Percentiles rank a stretch among this genome's conserved stretches.
Evolutionary conservation across 2,888 invertebrate genomes (phyloP).

Genomic region (Spatulosminthurus flaviceps): DNA sequence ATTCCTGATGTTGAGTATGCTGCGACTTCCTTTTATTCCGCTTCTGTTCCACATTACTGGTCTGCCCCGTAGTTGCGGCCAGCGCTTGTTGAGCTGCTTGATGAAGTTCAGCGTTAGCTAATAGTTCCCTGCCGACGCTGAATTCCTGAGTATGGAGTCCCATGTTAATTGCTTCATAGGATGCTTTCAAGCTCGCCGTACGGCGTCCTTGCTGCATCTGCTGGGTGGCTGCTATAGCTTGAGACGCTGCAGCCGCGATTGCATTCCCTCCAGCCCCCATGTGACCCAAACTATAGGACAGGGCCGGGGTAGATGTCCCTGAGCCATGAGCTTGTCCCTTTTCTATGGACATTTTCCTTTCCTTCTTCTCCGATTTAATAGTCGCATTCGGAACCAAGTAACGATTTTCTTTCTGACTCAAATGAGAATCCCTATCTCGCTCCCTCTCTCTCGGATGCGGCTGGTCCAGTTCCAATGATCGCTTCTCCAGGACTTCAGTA

Average conservation of each 20-base stretch:
- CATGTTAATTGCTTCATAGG: conserved; percentile 82
- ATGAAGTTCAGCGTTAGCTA: conserved; percentile 65
- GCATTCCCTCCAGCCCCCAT: conserved; percentile 87
- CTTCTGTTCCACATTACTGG: conserved; percentile 58
- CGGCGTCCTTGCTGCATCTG: conserved; percentile 94
- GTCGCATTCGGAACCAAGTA: conserved; percentile 43
- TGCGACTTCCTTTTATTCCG: conserved; percentile 63
- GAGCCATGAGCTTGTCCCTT: conserved; percentile 50
- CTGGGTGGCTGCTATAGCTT: conserved; percentile 95
- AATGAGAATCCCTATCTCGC: conserved; percentile 67
- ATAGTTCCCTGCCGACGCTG: conserved; percentile 76
- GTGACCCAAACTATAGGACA: conserved; percentile 74
- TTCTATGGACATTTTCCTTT: conserved; percentile 61
- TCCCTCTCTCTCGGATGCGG: conserved; percentile 59
- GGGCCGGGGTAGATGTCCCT: conserved; percentile 49
- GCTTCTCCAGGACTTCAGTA: conserved; percentile 81
- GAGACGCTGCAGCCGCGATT: conserved; percentile 92
- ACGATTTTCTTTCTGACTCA: conserved; percentile 85
- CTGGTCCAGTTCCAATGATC: conserved; percentile 86
- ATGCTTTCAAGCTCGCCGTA: conserved; percentile 90
- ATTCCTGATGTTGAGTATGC: conserved; percentile 58
- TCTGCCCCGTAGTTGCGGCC: conserved; percentile 70
- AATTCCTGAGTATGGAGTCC: conserved; percentile 71
- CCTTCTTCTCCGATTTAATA: conserved; percentile 62
- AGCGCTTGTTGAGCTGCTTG: conserved; percentile 78